Evolutionary conservation across 2,113 vertebrate genomes (phyloP), one percentile per base, ranked within the genome.

Genomic region (Melanocharis versteri): DNA sequence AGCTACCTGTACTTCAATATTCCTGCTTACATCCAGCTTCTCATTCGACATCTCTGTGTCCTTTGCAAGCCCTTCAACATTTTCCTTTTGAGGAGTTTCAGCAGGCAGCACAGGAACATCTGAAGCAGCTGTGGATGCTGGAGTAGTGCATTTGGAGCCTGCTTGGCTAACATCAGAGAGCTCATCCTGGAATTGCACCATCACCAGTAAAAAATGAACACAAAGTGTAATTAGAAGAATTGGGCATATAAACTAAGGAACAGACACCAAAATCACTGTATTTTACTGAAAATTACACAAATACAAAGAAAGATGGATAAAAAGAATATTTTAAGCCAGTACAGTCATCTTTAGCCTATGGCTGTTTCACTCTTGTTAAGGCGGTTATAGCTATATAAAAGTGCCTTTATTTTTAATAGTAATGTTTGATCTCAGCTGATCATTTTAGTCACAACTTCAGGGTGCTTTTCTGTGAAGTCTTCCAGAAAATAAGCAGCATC

Each of bases 121-220:
- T 21, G 98, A 98, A 70, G 98, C 93, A 44, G 98, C 90, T 28
- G 97, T 98, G 89, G 98, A 99, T 83, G 98, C 98, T 30, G 98
- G 98, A 22, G 99, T 98, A 53, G 98, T 98, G 23, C 98, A 98
- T 96, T 99, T 99, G 85, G 98, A 98, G 72, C 97, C 98, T 80
- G 97, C 89, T 47, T 97, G 98, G 97, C 97, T 98, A 33, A 96
- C 89, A 56, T 97, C 97, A 76, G 98, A 98, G 85, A 99, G 96
- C 93, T 99, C 99, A 98, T 99, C 99, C 99, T 99, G 92, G 68
- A 97, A 93, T 37, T 33, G 44, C 80, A 57, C 61, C 66, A 62
- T 70, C 40, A 72, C 42, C 82, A 83, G 75, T 40, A 30, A 77
- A 58, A 71, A 75, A 39, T 15, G 10, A 90, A 58, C 13, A 60